Evolutionary conservation across 2,113 vertebrate genomes (phyloP), one percentile per base, ranked within the genome.

Genomic region (Cyrtonyx montezumae): DNA sequence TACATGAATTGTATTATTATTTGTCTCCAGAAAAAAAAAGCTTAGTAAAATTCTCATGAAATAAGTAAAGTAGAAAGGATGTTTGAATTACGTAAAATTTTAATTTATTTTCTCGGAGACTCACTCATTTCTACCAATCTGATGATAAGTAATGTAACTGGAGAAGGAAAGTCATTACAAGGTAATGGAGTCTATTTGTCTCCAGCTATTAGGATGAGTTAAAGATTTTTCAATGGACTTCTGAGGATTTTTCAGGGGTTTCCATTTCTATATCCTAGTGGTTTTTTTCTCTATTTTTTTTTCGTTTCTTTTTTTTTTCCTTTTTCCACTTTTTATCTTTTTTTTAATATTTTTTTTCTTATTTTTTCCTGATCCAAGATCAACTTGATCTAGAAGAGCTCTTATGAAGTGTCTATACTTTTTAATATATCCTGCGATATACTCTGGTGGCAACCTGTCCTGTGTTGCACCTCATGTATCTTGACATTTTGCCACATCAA

Each of bases 121-220:
- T 78, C n/a, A 45, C 12, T 75, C 22, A 53, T 2, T 63, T 85
- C 69, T 81, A 48, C 9, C 22, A 81, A 19, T 78, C 42, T 90
- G 69, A 68, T 75, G 43, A 86, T 68, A 43, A 94, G 48, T 62
- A 90, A 71, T 73, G 51, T 25, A 59, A 18, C 23, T 79, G 78
- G 43, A 88, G 42, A 84, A 69, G 21, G 14, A 76, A 78, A 19
- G n/a, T 82, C 36, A 34, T 87, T 88, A 82, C 66, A 4, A 62
- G 62, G 58, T 48, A 96, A 94, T 73, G 53, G 79, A 76, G 21
- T 18, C 30, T 84, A 73, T 65, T 40, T 1, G 2, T 79, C 74
- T 94, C 26, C 61, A 65, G 36, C 53, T 90, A 26, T 80, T 88
- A 81, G 30, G 53, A 81, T 71, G 23, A 84, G 34, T 22, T 85